Conservation (phyloP, 2,113 vertebrate genomes). For the Cyrtonyx montezumae region DNA sequence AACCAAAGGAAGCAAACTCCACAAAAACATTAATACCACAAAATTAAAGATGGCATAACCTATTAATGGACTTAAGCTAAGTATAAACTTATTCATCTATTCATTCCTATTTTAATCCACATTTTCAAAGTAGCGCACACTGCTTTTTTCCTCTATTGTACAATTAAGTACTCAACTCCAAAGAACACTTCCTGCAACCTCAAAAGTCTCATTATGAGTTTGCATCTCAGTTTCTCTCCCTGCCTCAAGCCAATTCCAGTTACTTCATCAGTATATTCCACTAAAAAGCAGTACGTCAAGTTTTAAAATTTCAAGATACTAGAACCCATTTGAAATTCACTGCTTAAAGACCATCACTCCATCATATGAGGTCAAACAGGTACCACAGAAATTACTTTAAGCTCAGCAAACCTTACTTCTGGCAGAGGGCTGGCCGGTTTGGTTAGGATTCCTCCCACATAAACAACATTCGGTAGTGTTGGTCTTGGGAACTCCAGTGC, state of each 20-base stretch:
- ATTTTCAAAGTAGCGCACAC: not conserved
- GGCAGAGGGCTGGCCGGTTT: conserved; percentile 90
- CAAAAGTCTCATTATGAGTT: not conserved
- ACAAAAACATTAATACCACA: not conserved
- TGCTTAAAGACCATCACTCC: not conserved
- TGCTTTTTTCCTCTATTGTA: not conserved
- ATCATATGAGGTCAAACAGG: not conserved
- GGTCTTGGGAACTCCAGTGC: conserved; percentile 97
- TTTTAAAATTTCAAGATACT: not conserved
- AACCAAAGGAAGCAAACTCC: not conserved
- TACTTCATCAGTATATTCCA: not conserved
- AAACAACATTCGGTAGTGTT: conserved; percentile 96
- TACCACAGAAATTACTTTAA: conserved; percentile 31
- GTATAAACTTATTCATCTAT: accelerated
- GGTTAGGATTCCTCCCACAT: conserved; percentile 97
- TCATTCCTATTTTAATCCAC: not conserved
- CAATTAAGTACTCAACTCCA: not conserved
- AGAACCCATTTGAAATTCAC: not conserved
- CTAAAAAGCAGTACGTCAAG: not conserved
- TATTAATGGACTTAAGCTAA: not conserved
- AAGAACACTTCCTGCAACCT: not conserved
- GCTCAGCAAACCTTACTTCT: conserved; percentile 88
- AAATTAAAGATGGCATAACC: not conserved
- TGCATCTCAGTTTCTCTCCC: not conserved
- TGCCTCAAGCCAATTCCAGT: not conserved